Evolutionary conservation across 2,797 vertebrate genomes (phyloP), one percentile per base, ranked within the genome.

Genomic region (Argyrosomus regius): DNA sequence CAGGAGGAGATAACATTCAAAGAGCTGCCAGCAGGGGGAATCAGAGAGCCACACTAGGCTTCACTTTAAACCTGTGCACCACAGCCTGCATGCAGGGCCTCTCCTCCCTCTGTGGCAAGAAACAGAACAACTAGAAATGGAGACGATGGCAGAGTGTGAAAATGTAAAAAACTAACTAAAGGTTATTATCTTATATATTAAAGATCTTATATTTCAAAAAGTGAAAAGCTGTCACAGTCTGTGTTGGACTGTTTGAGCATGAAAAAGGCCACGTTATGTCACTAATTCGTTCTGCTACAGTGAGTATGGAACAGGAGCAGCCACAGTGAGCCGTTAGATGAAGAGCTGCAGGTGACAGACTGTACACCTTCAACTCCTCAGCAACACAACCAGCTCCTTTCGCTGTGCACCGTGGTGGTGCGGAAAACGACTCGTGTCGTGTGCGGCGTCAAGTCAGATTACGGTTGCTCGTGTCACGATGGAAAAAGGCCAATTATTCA

Each of bases 1-100:
- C 53, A 26, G 17, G 14, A 28, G 46, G 16, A 57, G 28, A 26
- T 16, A 12, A 31, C 20, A 0, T 60, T 35, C 70, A 41, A 0
- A 48, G 12, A 61, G 35, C 46, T 2, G 62, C 81, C 91, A 92
- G 85, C 82, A 93, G 94, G 81, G 88, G 90, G 92, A 66, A 31
- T 1, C 86, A 91, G 87, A 85, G 87, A 72, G 82, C 71, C 64
- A 54, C 54, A 5, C 7, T 18, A 20, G n/a, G 5, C 16, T 43
- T 18, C n/a, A 53, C n/a, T 0, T 17, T 24, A 24, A 14, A 50
- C 60, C n/a, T 41, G 31, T 56, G 45, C 1, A 16, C 54, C 20
- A 8, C n/a, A 48, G 54, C 5, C 49, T 66, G 56, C 26, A 54
- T 39, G 53, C 49, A 41, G 28, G 58, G 22, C 26, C 39, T 48